These are phyloP conservation scores for Andrena dorsata DNA, from an alignment of 2,888 invertebrate genomes.

Conservation along the genomic window DNA sequence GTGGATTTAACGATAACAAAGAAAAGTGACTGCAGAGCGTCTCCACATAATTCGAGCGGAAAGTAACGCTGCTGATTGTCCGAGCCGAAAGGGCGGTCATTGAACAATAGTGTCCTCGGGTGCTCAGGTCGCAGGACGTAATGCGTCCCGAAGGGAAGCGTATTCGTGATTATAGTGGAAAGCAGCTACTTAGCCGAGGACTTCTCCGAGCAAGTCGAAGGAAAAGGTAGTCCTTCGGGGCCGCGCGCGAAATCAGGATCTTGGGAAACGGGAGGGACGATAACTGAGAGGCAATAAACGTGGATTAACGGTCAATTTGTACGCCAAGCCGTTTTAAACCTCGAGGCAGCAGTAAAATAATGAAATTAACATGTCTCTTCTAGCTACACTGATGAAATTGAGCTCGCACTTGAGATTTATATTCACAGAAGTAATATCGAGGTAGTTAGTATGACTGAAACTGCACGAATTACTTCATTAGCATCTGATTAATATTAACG, in stretches of 20 bases:
- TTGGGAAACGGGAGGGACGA: conserved; percentile 19
- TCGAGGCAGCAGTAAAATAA: conserved; percentile 34
- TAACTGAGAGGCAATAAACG: conserved; percentile 39
- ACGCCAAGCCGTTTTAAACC: conserved; percentile 20
- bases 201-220: conserved; percentile 50
- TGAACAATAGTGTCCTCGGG: conserved; percentile 56
- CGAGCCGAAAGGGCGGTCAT: conserved; percentile 36
- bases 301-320: conserved; percentile 54
- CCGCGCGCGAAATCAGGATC: conserved; percentile 31
- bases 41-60: conserved; percentile 31
- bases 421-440: background rate
- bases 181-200: conserved; percentile 62
- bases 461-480: no score
- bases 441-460: background rate
- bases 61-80: conserved; percentile 19
- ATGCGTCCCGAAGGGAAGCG: conserved; percentile 43
- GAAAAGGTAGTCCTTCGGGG: conserved; percentile 38
- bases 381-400: background rate
- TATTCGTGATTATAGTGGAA: conserved; percentile 65
- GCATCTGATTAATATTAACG: no score
- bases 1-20: background rate
- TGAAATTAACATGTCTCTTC: conserved; percentile 34
- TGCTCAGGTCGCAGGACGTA: conserved; percentile 43
- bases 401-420: background rate
- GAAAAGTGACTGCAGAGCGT: conserved; percentile 10